These are phyloP conservation scores for Oncorhynchus masou DNA, from an alignment of 2,113 vertebrate species.

Conservation along the genomic window DNA sequence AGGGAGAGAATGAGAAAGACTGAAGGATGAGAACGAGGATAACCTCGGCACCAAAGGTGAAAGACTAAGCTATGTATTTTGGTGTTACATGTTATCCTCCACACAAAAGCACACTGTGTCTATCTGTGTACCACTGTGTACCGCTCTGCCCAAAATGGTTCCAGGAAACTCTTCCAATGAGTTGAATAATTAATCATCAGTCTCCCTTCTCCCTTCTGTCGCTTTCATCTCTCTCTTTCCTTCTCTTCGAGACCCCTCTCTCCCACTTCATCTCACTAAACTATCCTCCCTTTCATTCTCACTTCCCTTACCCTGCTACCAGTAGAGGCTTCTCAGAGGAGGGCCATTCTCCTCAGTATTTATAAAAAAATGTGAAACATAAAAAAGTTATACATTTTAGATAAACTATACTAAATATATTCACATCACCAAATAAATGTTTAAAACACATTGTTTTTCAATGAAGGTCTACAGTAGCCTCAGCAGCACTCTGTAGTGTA, in stretches of 20 bases:
- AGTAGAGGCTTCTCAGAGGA: too few relatives aligned
- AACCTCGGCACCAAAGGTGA: not conserved
- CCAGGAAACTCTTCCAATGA: conserved; percentile 40
- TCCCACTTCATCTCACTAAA: not conserved
- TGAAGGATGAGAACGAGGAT: not conserved
- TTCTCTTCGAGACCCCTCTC: not conserved
- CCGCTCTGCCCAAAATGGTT: not conserved
- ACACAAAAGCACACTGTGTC: not conserved
- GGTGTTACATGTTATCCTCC: not conserved
- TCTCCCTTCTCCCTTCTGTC: conserved; percentile 30
- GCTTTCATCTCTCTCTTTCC: not conserved
- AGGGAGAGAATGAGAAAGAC: too few relatives aligned
- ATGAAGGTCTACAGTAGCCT: too few relatives aligned
- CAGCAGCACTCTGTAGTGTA: too few relatives aligned
- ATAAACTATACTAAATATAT: too few relatives aligned
- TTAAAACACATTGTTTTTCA: too few relatives aligned
- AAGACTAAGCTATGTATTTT: not conserved
- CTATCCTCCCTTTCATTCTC: not conserved
- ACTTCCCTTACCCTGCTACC: not conserved
- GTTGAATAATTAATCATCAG: conserved; percentile 54
- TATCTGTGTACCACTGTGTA: not conserved
- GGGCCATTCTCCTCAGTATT: too few relatives aligned
- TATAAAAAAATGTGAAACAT: too few relatives aligned
- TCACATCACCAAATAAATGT: too few relatives aligned
- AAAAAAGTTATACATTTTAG: too few relatives aligned